These are phyloP conservation scores for Mesoclemmys tuberculata DNA, from an alignment of 2,113 vertebrate genomes.

Conservation along the genomic window DNA sequence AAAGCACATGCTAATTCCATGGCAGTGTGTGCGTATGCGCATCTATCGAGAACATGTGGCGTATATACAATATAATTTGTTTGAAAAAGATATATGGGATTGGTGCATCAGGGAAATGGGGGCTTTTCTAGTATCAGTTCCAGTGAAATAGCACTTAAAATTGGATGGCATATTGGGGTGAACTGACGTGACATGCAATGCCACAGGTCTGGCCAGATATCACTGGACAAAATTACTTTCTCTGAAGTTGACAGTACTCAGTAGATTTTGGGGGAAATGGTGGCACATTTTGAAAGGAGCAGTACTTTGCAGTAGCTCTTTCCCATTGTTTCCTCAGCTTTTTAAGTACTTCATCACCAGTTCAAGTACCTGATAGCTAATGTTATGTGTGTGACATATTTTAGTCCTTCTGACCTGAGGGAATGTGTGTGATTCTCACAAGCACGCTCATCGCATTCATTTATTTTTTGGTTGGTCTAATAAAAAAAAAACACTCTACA, in stretches of 20 bases:
- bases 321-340: background rate
- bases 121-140: background rate
- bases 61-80: background rate
- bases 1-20: background rate
- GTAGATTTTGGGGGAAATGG: background rate
- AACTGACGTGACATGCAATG: background rate
- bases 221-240: background rate
- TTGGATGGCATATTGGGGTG: background rate
- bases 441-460: background rate
- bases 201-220: background rate
- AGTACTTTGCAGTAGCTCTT: background rate
- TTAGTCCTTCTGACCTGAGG: background rate
- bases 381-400: background rate
- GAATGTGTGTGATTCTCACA: background rate
- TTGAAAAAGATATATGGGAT: background rate
- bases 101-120: background rate
- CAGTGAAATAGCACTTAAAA: background rate
- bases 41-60: background rate
- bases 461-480: background rate
- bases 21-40: background rate
- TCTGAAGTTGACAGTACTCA: background rate
- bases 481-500: background rate
- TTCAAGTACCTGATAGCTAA: background rate
- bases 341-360: background rate
- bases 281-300: background rate